phyloP scores from a whole-genome alignment of 2,113 vertebrate genomes.

The Antechinus flavipes region DNA sequence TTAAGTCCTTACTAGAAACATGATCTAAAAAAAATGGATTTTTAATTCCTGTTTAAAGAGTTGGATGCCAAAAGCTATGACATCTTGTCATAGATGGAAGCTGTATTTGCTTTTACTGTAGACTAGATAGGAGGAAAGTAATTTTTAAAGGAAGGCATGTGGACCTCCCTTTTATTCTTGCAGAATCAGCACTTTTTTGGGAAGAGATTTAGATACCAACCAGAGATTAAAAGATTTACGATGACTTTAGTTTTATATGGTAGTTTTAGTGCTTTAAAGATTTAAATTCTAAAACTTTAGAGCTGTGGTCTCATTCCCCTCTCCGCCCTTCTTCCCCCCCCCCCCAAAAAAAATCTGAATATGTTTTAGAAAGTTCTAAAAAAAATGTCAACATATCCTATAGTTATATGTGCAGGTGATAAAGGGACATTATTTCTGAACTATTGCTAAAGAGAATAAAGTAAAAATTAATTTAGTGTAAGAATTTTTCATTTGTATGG shows the following conservation, averaged over 20 bases:
- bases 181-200: neutral
- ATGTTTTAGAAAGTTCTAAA: no score
- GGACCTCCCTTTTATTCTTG: neutral
- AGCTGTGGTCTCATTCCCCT: neutral
- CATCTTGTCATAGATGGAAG: neutral
- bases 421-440: rapidly evolving
- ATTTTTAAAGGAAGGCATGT: neutral
- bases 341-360: neutral
- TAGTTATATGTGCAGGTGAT: neutral
- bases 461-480: no score
- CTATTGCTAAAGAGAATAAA: neutral
- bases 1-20: neutral
- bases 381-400: rapidly evolving
- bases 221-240: neutral
- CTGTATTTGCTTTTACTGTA: rapidly evolving
- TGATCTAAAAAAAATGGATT: neutral
- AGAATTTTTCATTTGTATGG: rapidly evolving
- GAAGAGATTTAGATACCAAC: neutral
- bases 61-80: no score
- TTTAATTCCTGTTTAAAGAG: neutral
- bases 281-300: neutral
- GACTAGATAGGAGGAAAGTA: neutral
- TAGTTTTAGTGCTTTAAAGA: neutral
- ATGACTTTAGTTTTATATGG: neutral
- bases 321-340: neutral